A percentile compares a stretch with the other conserved stretches of the same genome.
Evolutionary conservation across 2,888 invertebrate species (phyloP).

Genomic region (Cephus runcator): DNA sequence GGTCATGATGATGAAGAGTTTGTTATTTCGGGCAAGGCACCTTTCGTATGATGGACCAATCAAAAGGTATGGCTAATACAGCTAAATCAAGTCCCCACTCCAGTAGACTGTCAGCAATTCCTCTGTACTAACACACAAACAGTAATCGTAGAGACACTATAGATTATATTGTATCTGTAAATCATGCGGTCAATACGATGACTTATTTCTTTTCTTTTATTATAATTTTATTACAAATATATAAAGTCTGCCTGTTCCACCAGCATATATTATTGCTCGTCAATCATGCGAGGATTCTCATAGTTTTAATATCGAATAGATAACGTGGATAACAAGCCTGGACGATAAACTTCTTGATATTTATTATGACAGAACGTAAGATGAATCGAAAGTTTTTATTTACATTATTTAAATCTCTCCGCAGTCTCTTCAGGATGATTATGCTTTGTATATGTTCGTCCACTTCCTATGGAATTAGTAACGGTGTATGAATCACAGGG

Average conservation of each 20-base stretch:
- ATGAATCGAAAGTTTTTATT: neutral
- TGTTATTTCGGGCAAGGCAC: neutral
- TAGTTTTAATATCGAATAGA: neutral
- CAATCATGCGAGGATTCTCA: neutral
- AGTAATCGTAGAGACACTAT: no score
- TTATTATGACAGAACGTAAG: neutral
- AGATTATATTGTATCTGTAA: no score
- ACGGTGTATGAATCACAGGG: conserved; percentile 23
- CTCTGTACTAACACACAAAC: neutral
- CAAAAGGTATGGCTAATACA: neutral
- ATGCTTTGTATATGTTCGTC: neutral
- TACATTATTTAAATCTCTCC: neutral
- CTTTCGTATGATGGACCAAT: neutral
- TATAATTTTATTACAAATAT: neutral
- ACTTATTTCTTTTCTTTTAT: neutral
- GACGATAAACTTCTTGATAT: neutral
- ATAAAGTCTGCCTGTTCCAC: neutral
- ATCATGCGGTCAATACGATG: no score
- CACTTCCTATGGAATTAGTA: conserved; percentile 53
- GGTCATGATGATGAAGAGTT: conserved; percentile 32
- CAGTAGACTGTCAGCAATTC: neutral
- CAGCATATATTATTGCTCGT: neutral
- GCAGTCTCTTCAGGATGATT: neutral
- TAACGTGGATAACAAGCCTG: neutral
- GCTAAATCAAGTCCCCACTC: neutral